Percentiles rank a stretch among this genome's conserved stretches.
Evolutionary conservation across 2,888 invertebrate genomes (phyloP).

Genomic region (Heliothis peltigera): DNA sequence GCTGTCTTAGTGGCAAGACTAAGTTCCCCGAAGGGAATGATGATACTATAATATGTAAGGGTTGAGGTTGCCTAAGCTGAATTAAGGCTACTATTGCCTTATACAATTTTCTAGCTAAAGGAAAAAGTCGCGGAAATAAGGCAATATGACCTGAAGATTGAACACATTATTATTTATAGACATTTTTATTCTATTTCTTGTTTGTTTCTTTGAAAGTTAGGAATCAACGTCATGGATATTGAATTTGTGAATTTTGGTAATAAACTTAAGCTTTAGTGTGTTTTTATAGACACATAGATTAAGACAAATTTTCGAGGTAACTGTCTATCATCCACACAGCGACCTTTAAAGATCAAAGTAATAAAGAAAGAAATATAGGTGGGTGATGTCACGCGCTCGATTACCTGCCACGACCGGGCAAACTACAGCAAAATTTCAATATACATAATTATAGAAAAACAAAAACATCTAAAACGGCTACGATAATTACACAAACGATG

Average conservation of each 20-base stretch:
- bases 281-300: no score
- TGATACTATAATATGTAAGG: constrained; percentile 9
- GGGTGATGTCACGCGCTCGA: no score
- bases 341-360: no score
- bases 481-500: constrained; percentile 7
- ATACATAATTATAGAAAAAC: neutral
- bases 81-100: constrained; percentile 26
- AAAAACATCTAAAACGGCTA: constrained; percentile 18
- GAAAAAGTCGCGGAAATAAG: constrained; percentile 12
- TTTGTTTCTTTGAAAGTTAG: no score
- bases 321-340: no score
- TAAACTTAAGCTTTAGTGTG: no score
- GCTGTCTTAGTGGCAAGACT: constrained; percentile 14
- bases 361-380: no score
- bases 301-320: no score
- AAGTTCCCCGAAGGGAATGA: constrained; percentile 20
- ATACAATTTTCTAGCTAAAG: constrained; percentile 24
- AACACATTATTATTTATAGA: constrained; percentile 17
- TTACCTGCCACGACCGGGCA: no score
- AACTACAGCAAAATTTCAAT: neutral
- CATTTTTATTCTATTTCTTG: neutral
- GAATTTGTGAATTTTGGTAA: neutral
- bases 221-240: no score
- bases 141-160: constrained; percentile 18
- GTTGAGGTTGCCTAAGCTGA: constrained; percentile 3